A percentile compares a stretch with the other conserved stretches of the same genome.
Conservation (phyloP, 1,140 invertebrate genomes). For the Drosophila neocordata region DNA sequence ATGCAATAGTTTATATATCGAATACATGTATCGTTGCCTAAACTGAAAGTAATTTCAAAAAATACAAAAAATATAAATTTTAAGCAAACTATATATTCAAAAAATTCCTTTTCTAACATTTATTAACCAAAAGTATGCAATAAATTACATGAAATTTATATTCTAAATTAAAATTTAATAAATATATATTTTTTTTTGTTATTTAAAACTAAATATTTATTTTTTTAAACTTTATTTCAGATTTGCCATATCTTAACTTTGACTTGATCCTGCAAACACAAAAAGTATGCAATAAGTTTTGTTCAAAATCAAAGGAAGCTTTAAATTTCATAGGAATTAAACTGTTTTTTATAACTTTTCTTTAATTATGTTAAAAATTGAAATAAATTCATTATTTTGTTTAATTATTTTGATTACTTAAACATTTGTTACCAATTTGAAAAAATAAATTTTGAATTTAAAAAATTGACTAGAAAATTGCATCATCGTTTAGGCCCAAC, state of each 20-base stretch:
- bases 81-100: neutral
- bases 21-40: too few relatives aligned
- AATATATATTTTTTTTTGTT: neutral
- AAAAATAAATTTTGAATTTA: neutral
- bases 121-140: too few relatives aligned
- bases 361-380: too few relatives aligned
- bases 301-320: neutral
- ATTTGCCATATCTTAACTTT: neutral
- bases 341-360: too few relatives aligned
- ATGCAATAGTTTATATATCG: conserved; percentile 9
- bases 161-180: too few relatives aligned
- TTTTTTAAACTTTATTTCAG: neutral
- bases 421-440: neutral
- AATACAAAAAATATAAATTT: neutral
- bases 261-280: neutral
- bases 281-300: conserved; percentile 1
- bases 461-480: conserved; percentile 31
- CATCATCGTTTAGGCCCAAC: conserved; percentile 43
- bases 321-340: too few relatives aligned
- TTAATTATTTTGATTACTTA: neutral
- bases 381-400: too few relatives aligned
- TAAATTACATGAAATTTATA: too few relatives aligned
- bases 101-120: too few relatives aligned
- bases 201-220: neutral
- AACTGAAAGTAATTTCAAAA: neutral